These are phyloP conservation scores for Astyanax mexicanus DNA, from an alignment of 2,797 vertebrate genomes.

Conservation along the genomic window DNA sequence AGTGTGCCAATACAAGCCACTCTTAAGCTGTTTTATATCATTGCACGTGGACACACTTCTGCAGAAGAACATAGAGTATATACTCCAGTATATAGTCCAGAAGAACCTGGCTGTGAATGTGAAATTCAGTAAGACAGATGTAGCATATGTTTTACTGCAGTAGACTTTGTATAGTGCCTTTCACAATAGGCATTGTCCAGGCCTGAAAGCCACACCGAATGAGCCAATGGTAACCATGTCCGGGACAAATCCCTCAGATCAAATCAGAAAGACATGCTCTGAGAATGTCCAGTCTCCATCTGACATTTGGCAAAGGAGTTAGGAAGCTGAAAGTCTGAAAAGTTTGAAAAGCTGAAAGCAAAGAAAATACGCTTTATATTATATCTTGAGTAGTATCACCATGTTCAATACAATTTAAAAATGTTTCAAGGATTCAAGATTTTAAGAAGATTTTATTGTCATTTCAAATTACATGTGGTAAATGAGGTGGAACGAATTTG, in stretches of 20 bases:
- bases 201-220: constrained; percentile 7
- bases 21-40: neutral
- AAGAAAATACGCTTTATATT: too few species aligned
- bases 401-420: too few species aligned
- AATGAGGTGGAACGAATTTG: too few species aligned
- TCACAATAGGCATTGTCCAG: constrained; percentile 4
- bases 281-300: neutral
- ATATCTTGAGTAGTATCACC: too few species aligned
- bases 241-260: neutral
- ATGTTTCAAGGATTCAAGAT: too few species aligned
- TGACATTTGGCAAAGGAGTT: neutral
- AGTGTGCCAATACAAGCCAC: neutral
- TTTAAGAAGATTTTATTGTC: too few species aligned
- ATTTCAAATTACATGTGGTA: too few species aligned
- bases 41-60: neutral
- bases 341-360: too few species aligned
- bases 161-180: neutral
- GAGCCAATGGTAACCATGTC: neutral
- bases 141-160: neutral
- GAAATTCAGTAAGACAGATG: constrained; percentile 10
- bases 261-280: neutral
- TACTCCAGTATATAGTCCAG: neutral
- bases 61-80: neutral
- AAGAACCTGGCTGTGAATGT: neutral
- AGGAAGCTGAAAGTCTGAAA: neutral